phyloP scores from a whole-genome alignment of 1,140 invertebrate species.

The Lordiphosa collinella region DNA sequence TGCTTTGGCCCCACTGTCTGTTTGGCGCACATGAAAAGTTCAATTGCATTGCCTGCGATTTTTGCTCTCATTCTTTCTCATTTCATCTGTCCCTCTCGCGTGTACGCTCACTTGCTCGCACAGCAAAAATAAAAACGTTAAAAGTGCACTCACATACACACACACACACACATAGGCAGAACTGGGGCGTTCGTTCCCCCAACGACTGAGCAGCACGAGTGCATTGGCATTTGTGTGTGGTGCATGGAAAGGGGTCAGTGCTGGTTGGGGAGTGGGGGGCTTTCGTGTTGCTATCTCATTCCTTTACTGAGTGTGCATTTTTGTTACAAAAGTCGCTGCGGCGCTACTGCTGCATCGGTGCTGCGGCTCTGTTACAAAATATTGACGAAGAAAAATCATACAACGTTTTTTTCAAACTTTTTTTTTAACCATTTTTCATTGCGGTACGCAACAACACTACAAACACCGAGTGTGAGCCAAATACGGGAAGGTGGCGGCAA shows the following conservation, averaged over 20 bases:
- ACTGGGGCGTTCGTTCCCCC: slow-evolving; percentile 24
- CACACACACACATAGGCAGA: slow-evolving; percentile 1
- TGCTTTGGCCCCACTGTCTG: slow-evolving; percentile 28
- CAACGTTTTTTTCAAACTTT: slow-evolving; percentile 77
- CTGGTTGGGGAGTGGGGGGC: no score
- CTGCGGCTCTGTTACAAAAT: slow-evolving; percentile 79
- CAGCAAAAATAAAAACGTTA: slow-evolving; percentile 20
- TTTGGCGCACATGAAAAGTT: background rate
- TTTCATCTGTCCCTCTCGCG: slow-evolving; percentile 8
- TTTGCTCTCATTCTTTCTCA: slow-evolving; percentile 17
- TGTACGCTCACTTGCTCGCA: slow-evolving; percentile 8
- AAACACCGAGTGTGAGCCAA: slow-evolving; percentile 6
- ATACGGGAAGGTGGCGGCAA: background rate
- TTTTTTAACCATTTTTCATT: slow-evolving; percentile 77
- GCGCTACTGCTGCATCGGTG: slow-evolving; percentile 33
- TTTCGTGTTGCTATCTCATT: slow-evolving; percentile 2
- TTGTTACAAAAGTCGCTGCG: slow-evolving; percentile 52
- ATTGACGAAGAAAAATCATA: slow-evolving; percentile 80
- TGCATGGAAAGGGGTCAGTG: no score
- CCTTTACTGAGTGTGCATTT: slow-evolving; percentile 44
- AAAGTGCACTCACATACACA: slow-evolving; percentile 18
- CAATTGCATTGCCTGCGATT: slow-evolving; percentile 37
- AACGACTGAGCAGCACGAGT: slow-evolving; percentile 6
- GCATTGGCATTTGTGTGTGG: slow-evolving; percentile 15
- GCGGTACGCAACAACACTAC: slow-evolving; percentile 30